Percentiles rank a stretch among this genome's conserved stretches.
phyloP scores from a whole-genome alignment of 2,797 vertebrate genomes.

The Pitangus sulphuratus region DNA sequence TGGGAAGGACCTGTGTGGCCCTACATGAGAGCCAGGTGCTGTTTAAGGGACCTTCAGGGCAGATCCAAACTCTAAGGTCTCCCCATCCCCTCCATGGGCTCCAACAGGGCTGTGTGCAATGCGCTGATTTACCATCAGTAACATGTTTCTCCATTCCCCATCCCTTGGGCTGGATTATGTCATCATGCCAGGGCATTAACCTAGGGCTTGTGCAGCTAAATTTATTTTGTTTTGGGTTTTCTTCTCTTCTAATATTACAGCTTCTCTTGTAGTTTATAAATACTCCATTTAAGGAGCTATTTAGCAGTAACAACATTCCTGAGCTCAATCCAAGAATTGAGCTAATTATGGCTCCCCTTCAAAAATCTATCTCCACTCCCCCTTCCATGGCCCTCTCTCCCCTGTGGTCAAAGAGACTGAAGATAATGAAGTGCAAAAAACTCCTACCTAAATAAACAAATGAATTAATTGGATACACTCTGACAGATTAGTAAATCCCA shows the following conservation, averaged over 20 bases:
- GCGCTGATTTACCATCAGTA: neutral
- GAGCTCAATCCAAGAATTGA: slow-evolving; percentile 12
- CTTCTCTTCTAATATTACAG: slow-evolving; percentile 48
- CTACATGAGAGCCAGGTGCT: neutral
- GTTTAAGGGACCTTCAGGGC: neutral
- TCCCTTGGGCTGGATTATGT: slow-evolving; percentile 32
- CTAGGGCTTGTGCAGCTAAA: slow-evolving; percentile 3
- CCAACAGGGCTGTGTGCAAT: neutral
- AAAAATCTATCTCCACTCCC: neutral
- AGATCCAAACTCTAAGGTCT: neutral
- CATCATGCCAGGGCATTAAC: slow-evolving; percentile 37
- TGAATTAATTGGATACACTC: slow-evolving; percentile 33
- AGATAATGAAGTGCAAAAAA: slow-evolving; percentile 32
- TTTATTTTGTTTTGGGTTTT: slow-evolving; percentile 29
- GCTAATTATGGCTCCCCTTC: neutral
- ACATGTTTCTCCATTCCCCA: neutral
- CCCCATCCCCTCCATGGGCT: neutral
- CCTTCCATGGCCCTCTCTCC: neutral
- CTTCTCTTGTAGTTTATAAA: slow-evolving; percentile 47
- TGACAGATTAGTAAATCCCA: slow-evolving; percentile 38
- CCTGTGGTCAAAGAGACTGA: neutral
- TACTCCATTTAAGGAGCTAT: slow-evolving; percentile 46
- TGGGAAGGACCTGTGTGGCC: neutral
- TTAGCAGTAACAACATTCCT: slow-evolving; percentile 37
- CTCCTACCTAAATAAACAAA: slow-evolving; percentile 51